Evolutionary conservation across 2,113 vertebrate genomes (phyloP), one percentile per base, ranked within the genome.

Genomic region (Leucosticte australis): DNA sequence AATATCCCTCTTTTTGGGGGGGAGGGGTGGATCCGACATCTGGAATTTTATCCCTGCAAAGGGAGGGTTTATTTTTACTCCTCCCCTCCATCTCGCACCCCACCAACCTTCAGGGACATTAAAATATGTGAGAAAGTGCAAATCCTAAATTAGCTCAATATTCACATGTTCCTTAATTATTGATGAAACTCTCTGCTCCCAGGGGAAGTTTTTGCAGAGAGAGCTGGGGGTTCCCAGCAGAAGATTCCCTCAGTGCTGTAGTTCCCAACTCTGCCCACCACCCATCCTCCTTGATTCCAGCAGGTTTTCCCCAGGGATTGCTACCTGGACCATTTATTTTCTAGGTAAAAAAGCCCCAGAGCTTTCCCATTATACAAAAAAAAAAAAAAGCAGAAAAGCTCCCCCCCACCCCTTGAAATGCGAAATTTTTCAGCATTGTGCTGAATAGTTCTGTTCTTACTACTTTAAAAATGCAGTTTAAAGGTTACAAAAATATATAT

Each of bases 121-220:
- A 44, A 88, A 55, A 93, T 9, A 30, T 23, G 87, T 68, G 84
- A 95, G 82, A 71, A 94, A 94, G 94, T 44, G 59, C 57, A 95
- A 93, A 92, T 37, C 88, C 42, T 47, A 76, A 92, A 88, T 88
- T 55, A 95, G 94, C 83, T 67, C 78, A 5, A 92, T 78, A 67
- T 83, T 89, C 83, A 13, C 87, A 4, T 46, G 35, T 22, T 84
- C 84, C 82, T 95, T 93, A 85, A 96, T 93, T 94, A 95, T 68
- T 68, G 87, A 93, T 64, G 78, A 62, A 75, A 49, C 62, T 70
- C 83, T 64, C 0, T 0, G 9, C 65, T 95, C 90, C 87, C 84
- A 30, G 9, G 74, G 90, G 90, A 33, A 23, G 64, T 17, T 93
- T 75, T 30, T 13, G 75, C 85, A 21, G 56, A 91, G 78, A 2